Conservation (phyloP, 2,113 vertebrate species). For the Cyrtonyx montezumae region DNA sequence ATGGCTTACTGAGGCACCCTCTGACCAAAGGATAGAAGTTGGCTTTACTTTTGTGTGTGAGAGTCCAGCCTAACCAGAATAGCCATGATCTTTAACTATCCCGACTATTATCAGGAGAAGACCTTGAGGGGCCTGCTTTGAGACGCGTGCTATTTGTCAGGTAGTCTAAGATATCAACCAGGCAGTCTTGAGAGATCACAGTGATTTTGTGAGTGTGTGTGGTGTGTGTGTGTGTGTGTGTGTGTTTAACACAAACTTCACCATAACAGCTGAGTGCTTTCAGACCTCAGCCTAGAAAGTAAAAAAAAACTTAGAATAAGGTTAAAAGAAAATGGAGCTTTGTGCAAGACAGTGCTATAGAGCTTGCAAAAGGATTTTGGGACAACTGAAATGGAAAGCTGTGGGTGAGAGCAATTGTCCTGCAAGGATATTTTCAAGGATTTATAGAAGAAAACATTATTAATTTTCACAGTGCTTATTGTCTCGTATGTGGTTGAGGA, state of each 20-base stretch:
- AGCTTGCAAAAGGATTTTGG: neutral
- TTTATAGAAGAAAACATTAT: neutral
- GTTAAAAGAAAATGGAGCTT: neutral
- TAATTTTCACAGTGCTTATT: neutral
- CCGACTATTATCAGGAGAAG: neutral
- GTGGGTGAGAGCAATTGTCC: accelerated
- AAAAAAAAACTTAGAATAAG: neutral
- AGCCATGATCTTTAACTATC: neutral
- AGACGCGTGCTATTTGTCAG: neutral
- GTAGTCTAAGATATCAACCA: neutral
- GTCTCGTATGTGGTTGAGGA: neutral
- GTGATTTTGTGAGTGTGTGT: neutral
- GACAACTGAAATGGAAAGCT: neutral
- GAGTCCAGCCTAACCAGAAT: neutral
- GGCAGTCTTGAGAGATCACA: neutral
- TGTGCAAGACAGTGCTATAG: neutral
- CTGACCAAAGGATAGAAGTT: neutral
- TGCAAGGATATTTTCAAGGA: neutral
- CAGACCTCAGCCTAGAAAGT: neutral
- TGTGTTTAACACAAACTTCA: neutral
- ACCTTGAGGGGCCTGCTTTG: neutral
- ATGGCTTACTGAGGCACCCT: neutral
- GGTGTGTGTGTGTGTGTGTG: too few species aligned
- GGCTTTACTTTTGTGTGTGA: neutral
- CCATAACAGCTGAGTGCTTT: neutral